These are phyloP conservation scores for Pogona vitticeps DNA, from an alignment of 2,113 vertebrate genomes.

Conservation along the genomic window DNA sequence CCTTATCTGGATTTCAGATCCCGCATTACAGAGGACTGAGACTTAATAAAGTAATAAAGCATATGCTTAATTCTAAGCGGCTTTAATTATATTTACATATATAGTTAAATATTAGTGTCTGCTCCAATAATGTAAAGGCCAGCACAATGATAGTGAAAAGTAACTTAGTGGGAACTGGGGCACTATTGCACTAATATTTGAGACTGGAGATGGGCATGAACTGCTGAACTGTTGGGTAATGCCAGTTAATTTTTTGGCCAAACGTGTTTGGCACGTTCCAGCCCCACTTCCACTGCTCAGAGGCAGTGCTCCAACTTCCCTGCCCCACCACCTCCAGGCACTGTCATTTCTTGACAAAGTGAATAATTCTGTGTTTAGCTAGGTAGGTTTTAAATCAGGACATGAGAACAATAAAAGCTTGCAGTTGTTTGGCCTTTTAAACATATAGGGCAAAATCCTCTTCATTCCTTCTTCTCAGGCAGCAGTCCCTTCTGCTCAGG, in stretches of 20 bases:
- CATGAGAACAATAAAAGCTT: background rate
- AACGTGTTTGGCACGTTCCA: too few relatives aligned
- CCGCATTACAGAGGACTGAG: background rate
- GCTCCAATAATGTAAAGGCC: slow-evolving; percentile 6
- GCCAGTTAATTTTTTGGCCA: too few relatives aligned
- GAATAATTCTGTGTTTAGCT: background rate
- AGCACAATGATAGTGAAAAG: background rate
- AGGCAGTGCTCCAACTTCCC: too few relatives aligned
- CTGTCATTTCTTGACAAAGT: too few relatives aligned
- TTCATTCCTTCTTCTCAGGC: too few relatives aligned
- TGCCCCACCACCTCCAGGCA: too few relatives aligned
- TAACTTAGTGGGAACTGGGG: background rate
- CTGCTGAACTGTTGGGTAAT: background rate
- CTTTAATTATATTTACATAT: slow-evolving; percentile 6
- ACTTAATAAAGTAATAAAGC: slow-evolving; percentile 13
- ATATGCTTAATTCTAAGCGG: background rate
- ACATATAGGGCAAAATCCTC: too few relatives aligned
- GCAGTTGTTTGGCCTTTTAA: background rate
- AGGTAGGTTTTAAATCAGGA: background rate
- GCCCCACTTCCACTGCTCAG: too few relatives aligned
- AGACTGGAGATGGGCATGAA: too few relatives aligned
- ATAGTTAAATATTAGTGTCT: slow-evolving; percentile 5
- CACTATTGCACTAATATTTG: background rate
- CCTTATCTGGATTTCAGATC: slow-evolving; percentile 8
- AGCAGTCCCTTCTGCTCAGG: too few relatives aligned